Conservation (phyloP, 2,797 vertebrate genomes). For the Eulemur coronatus region DNA sequence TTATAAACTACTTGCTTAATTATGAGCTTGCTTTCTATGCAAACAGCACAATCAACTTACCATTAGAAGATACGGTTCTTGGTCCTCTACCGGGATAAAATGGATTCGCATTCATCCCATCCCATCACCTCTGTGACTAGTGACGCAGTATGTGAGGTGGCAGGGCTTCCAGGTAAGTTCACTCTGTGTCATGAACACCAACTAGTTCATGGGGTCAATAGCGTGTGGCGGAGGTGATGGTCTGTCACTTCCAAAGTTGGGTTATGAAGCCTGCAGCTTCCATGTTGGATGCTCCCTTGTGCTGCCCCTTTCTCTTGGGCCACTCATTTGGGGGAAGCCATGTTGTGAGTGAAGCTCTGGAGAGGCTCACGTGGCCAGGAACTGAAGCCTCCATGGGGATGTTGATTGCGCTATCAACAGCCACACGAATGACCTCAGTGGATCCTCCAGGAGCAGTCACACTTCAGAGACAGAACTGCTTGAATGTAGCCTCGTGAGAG, state of each 20-base stretch:
- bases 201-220: background rate
- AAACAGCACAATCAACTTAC: background rate
- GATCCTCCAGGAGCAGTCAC: background rate
- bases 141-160: background rate
- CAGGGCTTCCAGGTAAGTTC: background rate
- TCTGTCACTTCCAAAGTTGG: background rate
- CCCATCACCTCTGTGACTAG: background rate
- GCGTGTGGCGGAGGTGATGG: background rate
- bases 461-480: background rate
- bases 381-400: background rate
- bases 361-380: background rate
- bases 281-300: background rate
- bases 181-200: too few relatives aligned
- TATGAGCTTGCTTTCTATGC: background rate
- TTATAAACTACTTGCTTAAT: background rate
- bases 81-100: background rate
- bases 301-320: background rate
- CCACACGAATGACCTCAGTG: background rate
- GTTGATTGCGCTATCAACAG: background rate
- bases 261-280: background rate
- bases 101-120: background rate
- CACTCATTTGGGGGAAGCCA: background rate
- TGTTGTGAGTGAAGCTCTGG: too few relatives aligned
- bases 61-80: background rate
- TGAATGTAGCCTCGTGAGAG: background rate